These are phyloP conservation scores for Coendou prehensilis DNA, from an alignment of 2,797 vertebrate species.

Conservation along the genomic window DNA sequence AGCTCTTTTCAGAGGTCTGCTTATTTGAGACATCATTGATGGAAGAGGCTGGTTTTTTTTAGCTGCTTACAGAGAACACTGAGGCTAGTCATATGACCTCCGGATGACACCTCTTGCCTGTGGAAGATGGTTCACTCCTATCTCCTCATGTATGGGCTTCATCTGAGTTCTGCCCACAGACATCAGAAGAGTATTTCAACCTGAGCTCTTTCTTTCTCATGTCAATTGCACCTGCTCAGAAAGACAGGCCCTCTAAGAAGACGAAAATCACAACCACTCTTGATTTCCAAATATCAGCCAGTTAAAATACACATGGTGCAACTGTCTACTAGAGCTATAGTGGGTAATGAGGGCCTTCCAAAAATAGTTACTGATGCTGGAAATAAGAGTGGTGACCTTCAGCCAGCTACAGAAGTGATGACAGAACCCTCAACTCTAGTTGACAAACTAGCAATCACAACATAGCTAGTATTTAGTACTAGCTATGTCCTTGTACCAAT, in stretches of 20 bases:
- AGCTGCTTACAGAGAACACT: not conserved
- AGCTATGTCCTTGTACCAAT: not conserved
- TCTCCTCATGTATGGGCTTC: not conserved
- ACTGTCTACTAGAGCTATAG: not conserved
- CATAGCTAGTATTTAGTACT: not conserved
- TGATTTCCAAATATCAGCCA: conserved; percentile 23
- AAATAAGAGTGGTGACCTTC: not conserved
- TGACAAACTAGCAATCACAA: not conserved
- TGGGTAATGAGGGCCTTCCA: not conserved
- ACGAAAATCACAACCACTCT: conserved; percentile 18
- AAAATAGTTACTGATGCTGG: conserved; percentile 3
- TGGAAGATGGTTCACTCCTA: not conserved
- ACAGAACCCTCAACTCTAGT: not conserved
- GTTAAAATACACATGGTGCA: not conserved
- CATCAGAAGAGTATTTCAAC: not conserved
- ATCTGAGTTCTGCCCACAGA: not conserved
- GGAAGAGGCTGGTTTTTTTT: not conserved
- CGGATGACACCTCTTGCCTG: not conserved
- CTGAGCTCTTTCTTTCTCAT: not conserved
- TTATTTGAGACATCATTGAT: not conserved
- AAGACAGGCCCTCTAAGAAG: not conserved
- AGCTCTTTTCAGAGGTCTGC: not conserved
- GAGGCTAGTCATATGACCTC: not conserved
- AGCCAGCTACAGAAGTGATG: not conserved
- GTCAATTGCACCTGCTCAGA: not conserved